A percentile compares a stretch with the other conserved stretches of the same genome.
Conservation (phyloP, 2,888 invertebrate genomes). For the Habrosyne pyritoides region DNA sequence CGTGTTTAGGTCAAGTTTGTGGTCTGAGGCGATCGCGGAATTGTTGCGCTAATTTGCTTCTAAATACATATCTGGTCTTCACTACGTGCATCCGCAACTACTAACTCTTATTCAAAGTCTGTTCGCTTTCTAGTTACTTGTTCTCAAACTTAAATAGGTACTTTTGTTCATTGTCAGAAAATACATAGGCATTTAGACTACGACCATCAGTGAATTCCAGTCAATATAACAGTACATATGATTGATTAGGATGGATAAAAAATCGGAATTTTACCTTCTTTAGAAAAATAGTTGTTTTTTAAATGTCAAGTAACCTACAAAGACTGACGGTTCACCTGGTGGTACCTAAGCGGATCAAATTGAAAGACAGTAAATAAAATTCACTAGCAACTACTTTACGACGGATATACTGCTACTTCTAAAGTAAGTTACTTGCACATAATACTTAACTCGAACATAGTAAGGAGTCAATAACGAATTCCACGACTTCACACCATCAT, state of each 20-base stretch:
- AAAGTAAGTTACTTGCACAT: neutral
- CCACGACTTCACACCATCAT: conserved; percentile 45
- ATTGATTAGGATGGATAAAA: neutral
- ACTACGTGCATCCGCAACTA: conserved; percentile 33
- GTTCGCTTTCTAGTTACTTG: neutral
- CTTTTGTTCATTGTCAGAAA: neutral
- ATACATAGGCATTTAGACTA: too few species aligned
- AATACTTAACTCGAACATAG: conserved; percentile 2
- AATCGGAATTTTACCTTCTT: neutral
- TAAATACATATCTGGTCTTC: conserved; percentile 36
- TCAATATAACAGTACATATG: too few species aligned
- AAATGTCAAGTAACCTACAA: too few species aligned
- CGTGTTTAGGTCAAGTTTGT: conserved; percentile 54
- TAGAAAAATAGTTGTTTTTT: too few species aligned
- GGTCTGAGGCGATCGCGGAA: conserved; percentile 46
- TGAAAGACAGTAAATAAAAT: too few species aligned
- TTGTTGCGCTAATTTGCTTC: conserved; percentile 53
- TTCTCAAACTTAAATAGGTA: too few species aligned
- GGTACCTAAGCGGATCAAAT: too few species aligned
- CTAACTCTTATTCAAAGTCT: conserved; percentile 19
- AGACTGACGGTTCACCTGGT: too few species aligned
- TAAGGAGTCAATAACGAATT: conserved; percentile 37
- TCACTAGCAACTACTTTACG: too few species aligned
- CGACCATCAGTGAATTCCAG: too few species aligned
- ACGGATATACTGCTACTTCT: too few species aligned